phyloP scores from a whole-genome alignment of 2,113 vertebrate species.

The Platycercus adscitus region DNA sequence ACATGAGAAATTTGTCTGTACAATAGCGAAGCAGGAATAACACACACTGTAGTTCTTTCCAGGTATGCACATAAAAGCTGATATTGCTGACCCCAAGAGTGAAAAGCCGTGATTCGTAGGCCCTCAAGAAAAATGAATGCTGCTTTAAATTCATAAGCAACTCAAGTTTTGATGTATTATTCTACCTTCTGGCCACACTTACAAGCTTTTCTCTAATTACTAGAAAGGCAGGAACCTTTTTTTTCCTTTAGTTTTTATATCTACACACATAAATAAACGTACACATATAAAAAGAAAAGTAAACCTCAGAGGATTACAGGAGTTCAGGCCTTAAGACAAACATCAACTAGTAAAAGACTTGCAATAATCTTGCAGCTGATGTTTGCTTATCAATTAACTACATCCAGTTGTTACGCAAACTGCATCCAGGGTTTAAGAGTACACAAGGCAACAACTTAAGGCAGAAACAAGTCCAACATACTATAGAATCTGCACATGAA shows the following conservation, averaged over 20 bases:
- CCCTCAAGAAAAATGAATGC: background rate
- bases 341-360: background rate
- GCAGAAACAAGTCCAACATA: background rate
- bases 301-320: background rate
- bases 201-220: background rate
- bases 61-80: background rate
- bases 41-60: background rate
- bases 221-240: background rate
- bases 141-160: slow-evolving; percentile 24
- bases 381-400: background rate
- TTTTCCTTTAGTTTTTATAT: background rate
- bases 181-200: background rate
- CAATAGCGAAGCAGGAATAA: background rate
- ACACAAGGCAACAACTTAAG: background rate
- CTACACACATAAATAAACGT: background rate
- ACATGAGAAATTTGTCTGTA: background rate
- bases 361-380: background rate
- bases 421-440: background rate
- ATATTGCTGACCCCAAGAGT: background rate
- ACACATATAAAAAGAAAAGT: background rate
- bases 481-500: background rate
- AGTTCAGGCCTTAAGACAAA: background rate
- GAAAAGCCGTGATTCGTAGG: background rate
- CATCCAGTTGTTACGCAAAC: background rate
- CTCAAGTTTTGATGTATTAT: background rate